phyloP scores from a whole-genome alignment of 2,888 invertebrate genomes.

The Ferdinandea cuprea region DNA sequence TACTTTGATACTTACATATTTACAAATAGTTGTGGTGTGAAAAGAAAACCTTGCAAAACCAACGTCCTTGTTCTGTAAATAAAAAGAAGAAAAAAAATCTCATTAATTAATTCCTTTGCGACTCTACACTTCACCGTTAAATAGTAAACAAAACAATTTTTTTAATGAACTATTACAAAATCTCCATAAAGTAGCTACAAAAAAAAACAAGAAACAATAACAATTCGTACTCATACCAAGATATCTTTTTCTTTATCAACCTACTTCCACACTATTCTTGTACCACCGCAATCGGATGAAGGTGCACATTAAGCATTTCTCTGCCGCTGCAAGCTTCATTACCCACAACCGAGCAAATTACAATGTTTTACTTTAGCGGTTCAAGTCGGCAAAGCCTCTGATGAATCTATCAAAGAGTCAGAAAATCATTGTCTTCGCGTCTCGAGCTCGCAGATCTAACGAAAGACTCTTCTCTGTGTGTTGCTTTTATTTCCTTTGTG shows the following conservation, averaged over 20 bases:
- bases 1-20: constrained; percentile 52
- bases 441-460: constrained; percentile 28
- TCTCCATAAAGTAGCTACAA: constrained; percentile 28
- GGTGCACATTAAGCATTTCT: constrained; percentile 63
- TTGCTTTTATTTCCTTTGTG: constrained; percentile 16
- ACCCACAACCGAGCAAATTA: constrained; percentile 49
- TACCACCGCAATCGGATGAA: constrained; percentile 50
- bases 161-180: constrained; percentile 72
- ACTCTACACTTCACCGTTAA: constrained; percentile 60
- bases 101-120: constrained; percentile 57
- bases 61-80: constrained; percentile 71
- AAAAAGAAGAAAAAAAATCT: constrained; percentile 29
- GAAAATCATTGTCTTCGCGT: constrained; percentile 66
- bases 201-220: constrained; percentile 35
- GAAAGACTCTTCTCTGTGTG: constrained; percentile 26
- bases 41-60: constrained; percentile 55
- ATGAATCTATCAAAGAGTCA: constrained; percentile 44
- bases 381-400: constrained; percentile 22
- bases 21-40: constrained; percentile 51
- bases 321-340: constrained; percentile 51
- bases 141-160: constrained; percentile 48
- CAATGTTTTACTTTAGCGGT: constrained; percentile 59
- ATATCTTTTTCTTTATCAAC: constrained; percentile 55
- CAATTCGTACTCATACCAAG: constrained; percentile 33
- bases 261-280: constrained; percentile 35